These are phyloP conservation scores for Ptychochromis oligacanthus DNA, from an alignment of 2,113 vertebrate genomes.

Conservation along the genomic window DNA sequence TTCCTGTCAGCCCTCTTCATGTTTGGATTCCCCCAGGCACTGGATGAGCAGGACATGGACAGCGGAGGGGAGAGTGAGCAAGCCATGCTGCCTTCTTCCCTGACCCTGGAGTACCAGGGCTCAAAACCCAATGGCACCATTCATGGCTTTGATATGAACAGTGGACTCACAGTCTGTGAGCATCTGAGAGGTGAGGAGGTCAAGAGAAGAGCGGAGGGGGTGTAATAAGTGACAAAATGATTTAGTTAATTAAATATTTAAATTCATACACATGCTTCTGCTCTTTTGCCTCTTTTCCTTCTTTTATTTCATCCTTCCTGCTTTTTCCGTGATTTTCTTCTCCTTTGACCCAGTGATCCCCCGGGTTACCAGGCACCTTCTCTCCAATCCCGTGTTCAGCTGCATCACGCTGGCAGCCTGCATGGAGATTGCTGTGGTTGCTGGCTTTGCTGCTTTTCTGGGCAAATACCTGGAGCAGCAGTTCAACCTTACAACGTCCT, in stretches of 20 bases:
- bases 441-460: slow-evolving; percentile 80
- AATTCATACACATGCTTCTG: rapidly evolving
- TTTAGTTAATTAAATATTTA: neutral
- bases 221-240: neutral
- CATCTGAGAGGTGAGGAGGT: slow-evolving; percentile 71
- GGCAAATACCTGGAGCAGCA: slow-evolving; percentile 83
- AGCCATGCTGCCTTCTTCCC: slow-evolving; percentile 76
- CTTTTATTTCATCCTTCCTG: neutral
- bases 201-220: neutral
- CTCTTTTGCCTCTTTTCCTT: neutral
- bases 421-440: slow-evolving; percentile 82
- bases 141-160: slow-evolving; percentile 69
- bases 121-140: slow-evolving; percentile 59
- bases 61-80: slow-evolving; percentile 74
- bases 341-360: slow-evolving; percentile 70
- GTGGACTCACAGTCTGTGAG: slow-evolving; percentile 74
- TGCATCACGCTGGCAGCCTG: slow-evolving; percentile 81
- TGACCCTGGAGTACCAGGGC: slow-evolving; percentile 66
- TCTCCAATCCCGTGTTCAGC: slow-evolving; percentile 82
- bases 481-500: slow-evolving; percentile 82
- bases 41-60: slow-evolving; percentile 69
- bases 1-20: slow-evolving; percentile 77
- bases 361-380: slow-evolving; percentile 78
- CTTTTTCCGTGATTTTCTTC: neutral
- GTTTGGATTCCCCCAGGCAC: slow-evolving; percentile 73